These are phyloP conservation scores for Anas platyrhynchos DNA, from an alignment of 2,113 vertebrate genomes.

Conservation along the genomic window DNA sequence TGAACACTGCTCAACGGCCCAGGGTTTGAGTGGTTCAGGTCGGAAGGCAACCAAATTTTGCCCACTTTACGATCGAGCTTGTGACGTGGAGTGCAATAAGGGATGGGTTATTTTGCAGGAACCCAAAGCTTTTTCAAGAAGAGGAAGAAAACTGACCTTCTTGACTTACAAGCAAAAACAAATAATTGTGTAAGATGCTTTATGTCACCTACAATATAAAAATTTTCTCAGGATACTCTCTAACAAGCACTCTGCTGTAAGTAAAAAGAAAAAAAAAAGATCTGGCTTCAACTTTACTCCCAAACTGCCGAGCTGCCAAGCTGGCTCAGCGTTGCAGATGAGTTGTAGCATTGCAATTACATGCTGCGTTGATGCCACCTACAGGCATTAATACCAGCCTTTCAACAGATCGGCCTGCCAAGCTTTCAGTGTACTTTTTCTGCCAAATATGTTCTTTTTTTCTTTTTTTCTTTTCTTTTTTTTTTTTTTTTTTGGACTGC, in stretches of 20 bases:
- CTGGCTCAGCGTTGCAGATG: neutral
- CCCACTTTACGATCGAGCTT: neutral
- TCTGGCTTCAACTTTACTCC: neutral
- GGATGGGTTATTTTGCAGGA: neutral
- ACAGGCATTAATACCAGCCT: neutral
- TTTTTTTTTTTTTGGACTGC: neutral
- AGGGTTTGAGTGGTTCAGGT: neutral
- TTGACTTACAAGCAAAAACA: neutral
- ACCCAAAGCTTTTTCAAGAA: neutral
- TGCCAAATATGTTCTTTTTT: neutral
- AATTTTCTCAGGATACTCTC: neutral
- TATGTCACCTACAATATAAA: neutral
- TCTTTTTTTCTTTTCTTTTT: neutral
- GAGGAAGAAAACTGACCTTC: neutral
- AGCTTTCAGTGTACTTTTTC: rapidly evolving
- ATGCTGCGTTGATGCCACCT: conserved; percentile 51
- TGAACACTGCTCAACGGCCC: neutral
- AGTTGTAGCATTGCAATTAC: neutral
- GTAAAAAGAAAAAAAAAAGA: neutral
- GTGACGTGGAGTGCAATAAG: neutral
- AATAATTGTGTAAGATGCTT: neutral
- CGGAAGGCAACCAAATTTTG: neutral
- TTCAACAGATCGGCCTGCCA: neutral
- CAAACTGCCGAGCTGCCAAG: neutral
- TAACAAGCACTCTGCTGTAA: neutral